Evolutionary conservation across 2,888 invertebrate genomes (phyloP).

Genomic region (Nycteola revayana): DNA sequence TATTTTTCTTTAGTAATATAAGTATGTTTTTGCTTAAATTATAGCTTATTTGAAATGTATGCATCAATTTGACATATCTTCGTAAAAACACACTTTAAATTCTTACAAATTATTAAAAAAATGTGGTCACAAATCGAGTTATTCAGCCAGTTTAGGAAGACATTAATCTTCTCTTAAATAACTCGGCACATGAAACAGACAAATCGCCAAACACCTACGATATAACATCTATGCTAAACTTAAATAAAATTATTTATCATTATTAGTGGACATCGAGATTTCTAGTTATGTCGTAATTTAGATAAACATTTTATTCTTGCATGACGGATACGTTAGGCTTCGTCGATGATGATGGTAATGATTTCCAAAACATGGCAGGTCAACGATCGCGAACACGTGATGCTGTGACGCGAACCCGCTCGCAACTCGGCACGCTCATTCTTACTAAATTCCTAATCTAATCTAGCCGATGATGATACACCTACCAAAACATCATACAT

Average conservation of each 20-base stretch:
- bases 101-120: too few relatives aligned
- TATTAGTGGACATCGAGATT: slow-evolving; percentile 29
- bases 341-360: slow-evolving; percentile 38
- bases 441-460: slow-evolving; percentile 48
- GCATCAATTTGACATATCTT: too few relatives aligned
- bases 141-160: slow-evolving; percentile 12
- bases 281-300: slow-evolving; percentile 28
- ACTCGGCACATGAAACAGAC: slow-evolving; percentile 39
- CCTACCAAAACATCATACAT: slow-evolving; percentile 38
- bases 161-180: slow-evolving; percentile 26
- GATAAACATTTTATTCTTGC: slow-evolving; percentile 51
- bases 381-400: slow-evolving; percentile 74
- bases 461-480: slow-evolving; percentile 42
- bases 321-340: slow-evolving; percentile 43
- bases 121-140: slow-evolving; percentile 3
- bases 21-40: too few relatives aligned
- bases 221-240: slow-evolving; percentile 44
- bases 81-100: too few relatives aligned
- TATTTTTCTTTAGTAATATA: too few relatives aligned
- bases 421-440: slow-evolving; percentile 46
- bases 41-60: too few relatives aligned
- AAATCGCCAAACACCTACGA: slow-evolving; percentile 44
- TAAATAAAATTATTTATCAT: slow-evolving; percentile 44
- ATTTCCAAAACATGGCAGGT: slow-evolving; percentile 76
- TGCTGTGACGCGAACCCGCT: slow-evolving; percentile 56